phyloP scores from a whole-genome alignment of 2,888 invertebrate species.

The Microctonus hyperodae region DNA sequence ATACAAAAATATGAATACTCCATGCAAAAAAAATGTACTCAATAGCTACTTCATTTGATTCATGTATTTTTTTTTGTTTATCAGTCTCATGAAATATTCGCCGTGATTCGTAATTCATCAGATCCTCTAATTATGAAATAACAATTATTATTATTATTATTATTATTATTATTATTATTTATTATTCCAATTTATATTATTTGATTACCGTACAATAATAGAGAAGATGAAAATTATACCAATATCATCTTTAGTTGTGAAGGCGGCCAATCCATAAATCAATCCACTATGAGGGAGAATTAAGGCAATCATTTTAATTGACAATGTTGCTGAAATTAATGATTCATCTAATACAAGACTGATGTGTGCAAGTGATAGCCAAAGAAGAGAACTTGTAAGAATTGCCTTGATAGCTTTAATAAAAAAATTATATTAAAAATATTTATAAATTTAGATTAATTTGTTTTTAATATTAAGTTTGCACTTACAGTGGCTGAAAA shows the following conservation, averaged over 20 bases:
- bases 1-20: slow-evolving; percentile 38
- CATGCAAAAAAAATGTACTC: slow-evolving; percentile 32
- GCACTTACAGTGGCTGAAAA: slow-evolving; percentile 17
- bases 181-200: too few relatives aligned
- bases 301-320: slow-evolving; percentile 28
- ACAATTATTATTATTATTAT: neutral
- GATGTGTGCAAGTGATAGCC: slow-evolving; percentile 38
- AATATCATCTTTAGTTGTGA: slow-evolving; percentile 32
- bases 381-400: slow-evolving; percentile 33
- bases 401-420: slow-evolving; percentile 38
- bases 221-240: slow-evolving; percentile 30
- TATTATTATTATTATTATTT: neutral
- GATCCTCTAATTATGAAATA: neutral
- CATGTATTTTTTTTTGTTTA: neutral
- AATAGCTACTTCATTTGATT: slow-evolving; percentile 29
- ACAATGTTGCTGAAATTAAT: slow-evolving; percentile 20
- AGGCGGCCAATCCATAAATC: slow-evolving; percentile 38
- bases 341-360: slow-evolving; percentile 36
- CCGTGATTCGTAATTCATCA: slow-evolving; percentile 4
- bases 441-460: neutral
- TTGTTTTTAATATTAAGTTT: neutral
- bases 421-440: slow-evolving; percentile 3
- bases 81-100: neutral
- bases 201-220: too few relatives aligned
- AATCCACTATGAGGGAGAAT: slow-evolving; percentile 41